phyloP scores from a whole-genome alignment of 2,888 invertebrate species.

The Xestia ashworthii region DNA sequence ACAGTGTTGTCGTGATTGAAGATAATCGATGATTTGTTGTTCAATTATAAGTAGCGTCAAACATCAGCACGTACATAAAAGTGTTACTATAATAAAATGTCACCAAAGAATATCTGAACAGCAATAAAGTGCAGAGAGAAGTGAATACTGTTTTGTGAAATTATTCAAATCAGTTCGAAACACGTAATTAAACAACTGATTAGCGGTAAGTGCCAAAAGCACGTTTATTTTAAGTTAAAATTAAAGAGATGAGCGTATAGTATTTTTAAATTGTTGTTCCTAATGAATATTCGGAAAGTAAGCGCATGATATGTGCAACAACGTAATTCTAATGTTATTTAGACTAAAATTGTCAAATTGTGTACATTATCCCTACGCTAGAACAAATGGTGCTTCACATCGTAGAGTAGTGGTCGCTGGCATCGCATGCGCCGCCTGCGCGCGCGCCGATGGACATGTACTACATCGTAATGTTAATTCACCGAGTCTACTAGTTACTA shows the following conservation, averaged over 20 bases:
- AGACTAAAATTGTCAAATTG: conserved; percentile 87
- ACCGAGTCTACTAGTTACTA: conserved; percentile 88
- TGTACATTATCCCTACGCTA: conserved; percentile 91
- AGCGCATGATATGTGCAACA: conserved; percentile 82
- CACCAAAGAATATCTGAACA: conserved; percentile 82
- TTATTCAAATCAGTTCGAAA: conserved; percentile 61
- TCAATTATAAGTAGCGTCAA: conserved; percentile 62
- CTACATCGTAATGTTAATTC: conserved; percentile 83
- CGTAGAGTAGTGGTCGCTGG: conserved; percentile 83
- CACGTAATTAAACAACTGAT: conserved; percentile 71
- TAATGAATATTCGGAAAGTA: conserved; percentile 87
- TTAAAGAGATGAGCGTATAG: conserved; percentile 85
- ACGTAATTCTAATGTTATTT: conserved; percentile 86
- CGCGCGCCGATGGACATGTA: conserved; percentile 66
- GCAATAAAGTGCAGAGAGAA: conserved; percentile 64
- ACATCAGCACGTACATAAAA: conserved; percentile 62
- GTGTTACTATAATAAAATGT: conserved; percentile 68
- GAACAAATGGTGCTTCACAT: conserved; percentile 91
- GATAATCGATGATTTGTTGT: conserved; percentile 55
- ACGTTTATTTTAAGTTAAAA: conserved; percentile 85
- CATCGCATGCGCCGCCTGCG: conserved; percentile 63
- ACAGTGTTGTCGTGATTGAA: conserved; percentile 52
- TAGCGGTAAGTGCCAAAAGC: conserved; percentile 89
- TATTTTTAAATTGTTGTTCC: conserved; percentile 90
- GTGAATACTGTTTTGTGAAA: conserved; percentile 62